Percentiles rank a stretch among this genome's conserved stretches.
Conservation (phyloP, 1,140 invertebrate genomes). For the Hylaeus anthracinus region DNA sequence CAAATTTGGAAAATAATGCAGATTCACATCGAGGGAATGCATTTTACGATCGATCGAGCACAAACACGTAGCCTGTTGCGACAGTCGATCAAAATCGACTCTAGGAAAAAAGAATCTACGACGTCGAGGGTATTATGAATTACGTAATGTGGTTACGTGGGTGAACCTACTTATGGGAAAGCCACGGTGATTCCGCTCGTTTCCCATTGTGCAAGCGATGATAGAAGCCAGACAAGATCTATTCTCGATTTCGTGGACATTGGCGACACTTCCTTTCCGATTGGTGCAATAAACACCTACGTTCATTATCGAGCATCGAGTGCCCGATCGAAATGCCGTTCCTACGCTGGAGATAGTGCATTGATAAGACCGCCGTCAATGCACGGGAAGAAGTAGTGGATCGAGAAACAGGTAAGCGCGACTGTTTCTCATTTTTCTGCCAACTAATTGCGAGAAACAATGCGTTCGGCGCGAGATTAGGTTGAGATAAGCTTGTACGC, state of each 20-base stretch:
- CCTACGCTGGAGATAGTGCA: not conserved
- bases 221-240: slow-evolving; percentile 53
- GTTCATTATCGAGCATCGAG: slow-evolving; percentile 20
- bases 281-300: slow-evolving; percentile 28
- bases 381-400: not conserved
- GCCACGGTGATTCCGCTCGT: slow-evolving; percentile 39
- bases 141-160: slow-evolving; percentile 36
- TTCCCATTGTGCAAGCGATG: slow-evolving; percentile 50
- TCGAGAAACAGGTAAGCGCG: not conserved
- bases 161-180: slow-evolving; percentile 56
- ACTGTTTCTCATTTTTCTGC: slow-evolving; percentile 15
- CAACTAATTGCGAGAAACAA: slow-evolving; percentile 31
- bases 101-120: slow-evolving; percentile 15
- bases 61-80: slow-evolving; percentile 18
- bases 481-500: slow-evolving; percentile 9
- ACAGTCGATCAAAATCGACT: slow-evolving; percentile 48
- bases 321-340: not conserved
- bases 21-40: slow-evolving; percentile 5
- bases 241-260: slow-evolving; percentile 49
- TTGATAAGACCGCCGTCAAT: not conserved
- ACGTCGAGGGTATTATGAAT: slow-evolving; percentile 16
- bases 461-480: slow-evolving; percentile 7
- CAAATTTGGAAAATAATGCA: not conserved
- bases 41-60: slow-evolving; percentile 28
- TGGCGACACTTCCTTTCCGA: slow-evolving; percentile 44